These are phyloP conservation scores for Mus minutoides DNA, from an alignment of 2,797 vertebrate genomes.

Conservation along the genomic window DNA sequence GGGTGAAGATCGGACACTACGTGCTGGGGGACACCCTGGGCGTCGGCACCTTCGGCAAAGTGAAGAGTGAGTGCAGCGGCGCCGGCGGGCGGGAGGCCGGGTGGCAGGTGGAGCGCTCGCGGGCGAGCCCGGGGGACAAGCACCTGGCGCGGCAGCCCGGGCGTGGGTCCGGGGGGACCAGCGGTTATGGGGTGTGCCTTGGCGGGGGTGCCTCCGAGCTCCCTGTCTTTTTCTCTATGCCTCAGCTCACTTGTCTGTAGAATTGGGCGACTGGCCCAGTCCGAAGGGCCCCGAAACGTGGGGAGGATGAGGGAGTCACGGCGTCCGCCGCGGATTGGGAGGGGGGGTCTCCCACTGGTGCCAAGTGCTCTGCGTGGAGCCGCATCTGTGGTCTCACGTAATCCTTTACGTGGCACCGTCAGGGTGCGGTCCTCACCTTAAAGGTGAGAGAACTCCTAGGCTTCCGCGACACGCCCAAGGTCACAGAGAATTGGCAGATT, in stretches of 20 bases:
- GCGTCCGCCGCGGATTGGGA: rapidly evolving
- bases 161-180: not conserved
- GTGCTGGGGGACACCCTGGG: slow-evolving; percentile 97
- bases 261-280: not conserved
- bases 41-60: slow-evolving; percentile 99
- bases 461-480: slow-evolving; percentile 61
- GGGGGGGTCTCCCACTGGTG: not conserved
- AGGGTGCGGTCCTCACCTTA: not conserved
- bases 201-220: rapidly evolving
- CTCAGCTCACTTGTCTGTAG: not conserved
- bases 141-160: not conserved
- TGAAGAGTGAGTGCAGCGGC: slow-evolving; percentile 91
- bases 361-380: not conserved
- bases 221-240: not conserved
- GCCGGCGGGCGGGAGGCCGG: not conserved
- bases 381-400: not conserved
- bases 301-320: not conserved
- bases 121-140: too few relatives aligned
- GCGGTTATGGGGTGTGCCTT: not conserved
- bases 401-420: not conserved
- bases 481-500: slow-evolving; percentile 52
- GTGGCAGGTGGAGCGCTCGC: not conserved
- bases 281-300: not conserved
- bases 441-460: not conserved
- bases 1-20: slow-evolving; percentile 98